Conservation (phyloP, 2,113 vertebrate genomes). For the Rhipidura dahli region DNA sequence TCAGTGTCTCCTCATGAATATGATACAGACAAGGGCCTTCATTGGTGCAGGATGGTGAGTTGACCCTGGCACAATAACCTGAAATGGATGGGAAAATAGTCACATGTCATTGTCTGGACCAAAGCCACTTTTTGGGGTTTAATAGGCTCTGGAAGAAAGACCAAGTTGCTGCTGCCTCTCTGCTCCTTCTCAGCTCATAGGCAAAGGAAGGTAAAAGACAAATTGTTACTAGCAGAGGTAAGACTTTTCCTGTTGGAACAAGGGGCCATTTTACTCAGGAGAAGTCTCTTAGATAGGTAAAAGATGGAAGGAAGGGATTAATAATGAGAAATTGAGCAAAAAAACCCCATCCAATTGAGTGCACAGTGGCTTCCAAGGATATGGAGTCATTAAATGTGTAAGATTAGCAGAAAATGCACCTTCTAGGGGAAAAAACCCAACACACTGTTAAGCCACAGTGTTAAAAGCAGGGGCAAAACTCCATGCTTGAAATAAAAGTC, state of each 20-base stretch:
- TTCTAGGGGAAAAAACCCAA: accelerated
- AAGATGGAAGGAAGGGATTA: neutral
- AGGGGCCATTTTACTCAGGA: neutral
- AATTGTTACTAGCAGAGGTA: neutral
- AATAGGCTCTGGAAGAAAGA: neutral
- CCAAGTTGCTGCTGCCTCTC: neutral
- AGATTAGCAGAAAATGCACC: neutral
- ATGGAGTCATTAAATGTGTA: neutral
- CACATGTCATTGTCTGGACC: accelerated
- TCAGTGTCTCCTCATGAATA: neutral
- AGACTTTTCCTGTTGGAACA: neutral
- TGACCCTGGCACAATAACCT: neutral
- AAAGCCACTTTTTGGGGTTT: neutral
- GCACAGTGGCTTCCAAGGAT: neutral
- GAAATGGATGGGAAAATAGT: neutral
- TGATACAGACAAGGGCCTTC: neutral
- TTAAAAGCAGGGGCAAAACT: neutral
- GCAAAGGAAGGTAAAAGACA: neutral
- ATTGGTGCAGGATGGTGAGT: neutral
- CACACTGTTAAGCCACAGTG: neutral
- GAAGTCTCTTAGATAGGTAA: neutral
- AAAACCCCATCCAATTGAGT: accelerated
- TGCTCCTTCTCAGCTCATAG: neutral
- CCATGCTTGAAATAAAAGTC: neutral
- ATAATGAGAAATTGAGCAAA: neutral